These are phyloP conservation scores for Orthosia cruda DNA, from an alignment of 2,888 invertebrate genomes.

Conservation along the genomic window DNA sequence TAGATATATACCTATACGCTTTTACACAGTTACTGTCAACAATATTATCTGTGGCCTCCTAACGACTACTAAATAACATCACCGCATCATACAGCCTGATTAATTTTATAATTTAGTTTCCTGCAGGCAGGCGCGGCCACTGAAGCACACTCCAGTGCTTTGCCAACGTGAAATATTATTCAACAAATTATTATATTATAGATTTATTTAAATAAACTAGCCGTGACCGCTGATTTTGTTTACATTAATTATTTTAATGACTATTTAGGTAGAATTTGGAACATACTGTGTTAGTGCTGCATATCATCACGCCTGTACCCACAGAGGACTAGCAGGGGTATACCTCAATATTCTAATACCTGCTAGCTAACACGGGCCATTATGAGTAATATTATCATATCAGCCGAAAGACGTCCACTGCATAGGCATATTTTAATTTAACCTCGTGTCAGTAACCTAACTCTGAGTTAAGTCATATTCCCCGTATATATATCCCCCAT, in stretches of 20 bases:
- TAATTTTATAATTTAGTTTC: constrained; percentile 40
- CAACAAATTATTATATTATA: constrained; percentile 15
- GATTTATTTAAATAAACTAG: constrained; percentile 17
- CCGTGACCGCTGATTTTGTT: background rate
- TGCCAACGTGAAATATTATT: constrained; percentile 29
- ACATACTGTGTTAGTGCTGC: background rate
- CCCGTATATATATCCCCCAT: too few species aligned
- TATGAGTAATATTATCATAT: too few species aligned
- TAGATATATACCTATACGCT: background rate
- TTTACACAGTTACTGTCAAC: background rate
- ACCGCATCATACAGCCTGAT: constrained; percentile 25
- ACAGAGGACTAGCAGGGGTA: background rate
- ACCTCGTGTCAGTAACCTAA: too few species aligned
- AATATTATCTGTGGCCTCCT: constrained; percentile 33
- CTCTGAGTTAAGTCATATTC: too few species aligned
- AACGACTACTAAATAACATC: constrained; percentile 40
- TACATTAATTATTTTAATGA: background rate
- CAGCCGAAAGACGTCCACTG: too few species aligned
- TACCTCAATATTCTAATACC: background rate
- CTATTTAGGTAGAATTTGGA: too few species aligned
- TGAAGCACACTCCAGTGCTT: constrained; percentile 43
- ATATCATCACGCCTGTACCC: background rate
- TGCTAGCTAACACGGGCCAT: too few species aligned
- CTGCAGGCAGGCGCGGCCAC: constrained; percentile 4
- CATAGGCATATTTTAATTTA: too few species aligned